Evolutionary conservation across 2,888 invertebrate genomes (phyloP).

Genomic region (Plagodis dolabraria): DNA sequence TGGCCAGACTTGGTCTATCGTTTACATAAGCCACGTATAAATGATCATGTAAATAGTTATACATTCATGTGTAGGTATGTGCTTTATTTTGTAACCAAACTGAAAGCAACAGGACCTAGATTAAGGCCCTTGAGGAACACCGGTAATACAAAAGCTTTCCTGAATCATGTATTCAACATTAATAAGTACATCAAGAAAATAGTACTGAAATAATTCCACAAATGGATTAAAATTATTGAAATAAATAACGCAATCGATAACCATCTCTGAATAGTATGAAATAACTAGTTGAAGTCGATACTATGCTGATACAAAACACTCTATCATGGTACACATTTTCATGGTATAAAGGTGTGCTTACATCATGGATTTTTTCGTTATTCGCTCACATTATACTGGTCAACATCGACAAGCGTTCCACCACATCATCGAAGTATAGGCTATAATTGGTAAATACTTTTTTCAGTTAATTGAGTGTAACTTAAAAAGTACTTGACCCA

Average conservation of each 20-base stretch:
- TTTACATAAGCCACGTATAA: constrained; percentile 41
- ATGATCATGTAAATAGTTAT: constrained; percentile 28
- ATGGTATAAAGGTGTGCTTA: too few relatives aligned
- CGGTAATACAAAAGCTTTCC: too few relatives aligned
- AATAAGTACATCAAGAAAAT: neutral
- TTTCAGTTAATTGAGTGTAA: too few relatives aligned
- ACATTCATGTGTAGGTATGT: constrained; percentile 10
- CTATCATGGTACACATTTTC: too few relatives aligned
- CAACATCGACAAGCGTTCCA: too few relatives aligned
- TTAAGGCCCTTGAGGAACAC: constrained; percentile 6
- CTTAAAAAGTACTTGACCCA: too few relatives aligned
- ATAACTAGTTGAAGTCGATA: too few relatives aligned
- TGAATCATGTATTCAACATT: neutral
- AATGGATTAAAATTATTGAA: constrained; percentile 1
- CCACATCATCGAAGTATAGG: too few relatives aligned
- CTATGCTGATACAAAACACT: too few relatives aligned
- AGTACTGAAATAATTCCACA: neutral
- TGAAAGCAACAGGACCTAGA: constrained; percentile 2
- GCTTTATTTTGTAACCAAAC: neutral
- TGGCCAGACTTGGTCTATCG: constrained; percentile 40
- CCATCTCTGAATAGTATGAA: neutral
- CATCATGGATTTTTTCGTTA: too few relatives aligned
- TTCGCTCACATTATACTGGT: too few relatives aligned
- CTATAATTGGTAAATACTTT: too few relatives aligned
- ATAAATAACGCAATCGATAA: constrained; percentile 3